These are phyloP conservation scores for Pantherophis vulpinus DNA, from an alignment of 2,797 vertebrate genomes.

Conservation along the genomic window DNA sequence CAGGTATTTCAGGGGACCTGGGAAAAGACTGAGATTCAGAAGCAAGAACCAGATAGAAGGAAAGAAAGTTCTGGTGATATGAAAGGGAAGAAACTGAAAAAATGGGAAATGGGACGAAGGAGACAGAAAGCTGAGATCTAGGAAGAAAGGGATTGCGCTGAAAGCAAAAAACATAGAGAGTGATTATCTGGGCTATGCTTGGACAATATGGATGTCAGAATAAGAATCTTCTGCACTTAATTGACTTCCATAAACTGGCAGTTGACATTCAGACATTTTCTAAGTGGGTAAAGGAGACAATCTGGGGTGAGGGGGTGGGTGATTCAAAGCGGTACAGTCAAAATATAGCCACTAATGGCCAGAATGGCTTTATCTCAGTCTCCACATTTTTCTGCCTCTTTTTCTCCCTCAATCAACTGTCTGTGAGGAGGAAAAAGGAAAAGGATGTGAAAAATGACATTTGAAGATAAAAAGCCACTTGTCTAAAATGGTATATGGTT, in stretches of 20 bases:
- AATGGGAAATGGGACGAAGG: neutral
- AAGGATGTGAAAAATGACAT: neutral
- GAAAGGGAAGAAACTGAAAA: neutral
- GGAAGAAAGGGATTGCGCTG: neutral
- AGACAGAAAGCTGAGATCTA: neutral
- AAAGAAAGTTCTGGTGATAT: too few species aligned
- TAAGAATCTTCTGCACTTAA: neutral
- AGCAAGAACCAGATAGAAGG: neutral
- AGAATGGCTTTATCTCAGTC: neutral
- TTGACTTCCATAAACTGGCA: neutral
- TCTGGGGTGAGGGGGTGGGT: too few species aligned
- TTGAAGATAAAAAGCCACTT: neutral
- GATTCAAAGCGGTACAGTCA: neutral
- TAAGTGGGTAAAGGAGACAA: neutral
- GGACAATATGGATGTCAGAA: neutral
- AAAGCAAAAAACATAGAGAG: neutral
- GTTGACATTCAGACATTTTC: neutral
- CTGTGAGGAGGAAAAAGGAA: neutral
- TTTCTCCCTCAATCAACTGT: neutral
- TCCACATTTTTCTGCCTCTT: neutral
- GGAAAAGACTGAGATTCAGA: neutral
- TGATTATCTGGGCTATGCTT: neutral
- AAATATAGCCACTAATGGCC: neutral
- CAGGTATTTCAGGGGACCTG: neutral
- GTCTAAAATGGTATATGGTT: too few species aligned